Conservation (phyloP, 2,797 vertebrate genomes). For the Arrhamphus sclerolepis region DNA sequence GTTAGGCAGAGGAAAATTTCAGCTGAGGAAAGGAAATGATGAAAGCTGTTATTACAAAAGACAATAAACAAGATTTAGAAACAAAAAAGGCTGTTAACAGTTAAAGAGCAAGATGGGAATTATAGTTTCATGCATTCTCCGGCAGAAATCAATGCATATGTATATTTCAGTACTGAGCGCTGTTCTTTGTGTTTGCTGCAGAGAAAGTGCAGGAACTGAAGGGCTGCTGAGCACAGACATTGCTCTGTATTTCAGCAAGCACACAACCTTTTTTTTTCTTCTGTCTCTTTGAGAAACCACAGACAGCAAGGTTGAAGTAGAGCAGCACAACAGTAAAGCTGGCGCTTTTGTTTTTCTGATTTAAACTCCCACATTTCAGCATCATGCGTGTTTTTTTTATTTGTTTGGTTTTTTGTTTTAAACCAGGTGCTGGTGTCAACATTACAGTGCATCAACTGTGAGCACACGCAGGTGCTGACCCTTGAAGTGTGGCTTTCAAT, state of each 20-base stretch:
- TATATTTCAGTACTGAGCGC: too few relatives aligned
- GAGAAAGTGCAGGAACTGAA: conserved; percentile 26
- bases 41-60: too few relatives aligned
- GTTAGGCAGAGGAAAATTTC: too few relatives aligned
- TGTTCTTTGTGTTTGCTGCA: conserved; percentile 1
- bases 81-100: background rate
- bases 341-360: conserved; percentile 43
- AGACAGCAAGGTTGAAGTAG: conserved; percentile 47
- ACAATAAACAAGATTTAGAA: too few relatives aligned
- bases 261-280: conserved; percentile 7
- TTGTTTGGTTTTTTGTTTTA: too few relatives aligned
- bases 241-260: conserved; percentile 1
- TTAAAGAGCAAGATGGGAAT: background rate
- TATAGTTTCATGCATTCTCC: too few relatives aligned
- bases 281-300: conserved; percentile 13
- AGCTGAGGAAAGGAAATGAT: too few relatives aligned
- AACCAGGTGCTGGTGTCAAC: conserved; percentile 17
- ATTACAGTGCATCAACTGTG: conserved; percentile 11
- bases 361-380: conserved; percentile 36
- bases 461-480: conserved; percentile 4
- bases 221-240: conserved; percentile 18
- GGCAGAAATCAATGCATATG: too few relatives aligned
- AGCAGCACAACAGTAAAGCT: conserved; percentile 28
- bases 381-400: background rate
- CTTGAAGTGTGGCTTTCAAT: conserved; percentile 1